A percentile compares a stretch with the other conserved stretches of the same genome.
These are phyloP conservation scores for Brachionus calyciflorus DNA, from an alignment of 1,140 invertebrate species.

Conservation along the genomic window DNA sequence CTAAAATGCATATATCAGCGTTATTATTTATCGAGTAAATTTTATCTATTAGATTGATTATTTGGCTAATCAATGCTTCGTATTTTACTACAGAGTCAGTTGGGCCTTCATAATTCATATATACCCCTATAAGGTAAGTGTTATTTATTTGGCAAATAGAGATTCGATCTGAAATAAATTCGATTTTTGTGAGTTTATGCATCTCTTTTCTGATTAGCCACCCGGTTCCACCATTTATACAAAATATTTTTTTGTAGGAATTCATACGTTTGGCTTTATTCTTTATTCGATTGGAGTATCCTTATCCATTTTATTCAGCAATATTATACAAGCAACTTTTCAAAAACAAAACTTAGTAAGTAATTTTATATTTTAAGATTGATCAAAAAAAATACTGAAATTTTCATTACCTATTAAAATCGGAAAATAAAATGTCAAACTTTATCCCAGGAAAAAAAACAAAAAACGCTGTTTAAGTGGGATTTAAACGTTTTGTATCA, in stretches of 20 bases:
- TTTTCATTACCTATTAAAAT: no score
- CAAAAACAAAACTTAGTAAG: background rate
- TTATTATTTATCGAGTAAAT: background rate
- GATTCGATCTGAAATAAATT: no score
- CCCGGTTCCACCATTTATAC: background rate
- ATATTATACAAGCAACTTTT: background rate
- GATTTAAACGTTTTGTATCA: no score
- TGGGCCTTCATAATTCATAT: constrained; percentile 26
- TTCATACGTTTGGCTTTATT: background rate
- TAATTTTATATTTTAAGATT: no score
- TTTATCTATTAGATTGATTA: constrained; percentile 5
- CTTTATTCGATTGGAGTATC: background rate
- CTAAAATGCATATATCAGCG: background rate
- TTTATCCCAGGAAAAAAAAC: no score
- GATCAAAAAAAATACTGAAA: no score
- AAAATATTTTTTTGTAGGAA: background rate
- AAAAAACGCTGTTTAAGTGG: no score
- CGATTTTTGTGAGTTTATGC: no score
- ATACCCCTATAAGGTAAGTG: no score
- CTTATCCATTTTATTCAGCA: background rate
- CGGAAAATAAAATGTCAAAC: no score
- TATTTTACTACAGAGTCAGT: constrained; percentile 8
- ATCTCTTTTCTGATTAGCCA: no score
- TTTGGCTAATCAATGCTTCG: background rate
- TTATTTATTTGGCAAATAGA: no score